These are phyloP conservation scores for Eolophus roseicapilla DNA, from an alignment of 2,113 vertebrate genomes.

Conservation along the genomic window DNA sequence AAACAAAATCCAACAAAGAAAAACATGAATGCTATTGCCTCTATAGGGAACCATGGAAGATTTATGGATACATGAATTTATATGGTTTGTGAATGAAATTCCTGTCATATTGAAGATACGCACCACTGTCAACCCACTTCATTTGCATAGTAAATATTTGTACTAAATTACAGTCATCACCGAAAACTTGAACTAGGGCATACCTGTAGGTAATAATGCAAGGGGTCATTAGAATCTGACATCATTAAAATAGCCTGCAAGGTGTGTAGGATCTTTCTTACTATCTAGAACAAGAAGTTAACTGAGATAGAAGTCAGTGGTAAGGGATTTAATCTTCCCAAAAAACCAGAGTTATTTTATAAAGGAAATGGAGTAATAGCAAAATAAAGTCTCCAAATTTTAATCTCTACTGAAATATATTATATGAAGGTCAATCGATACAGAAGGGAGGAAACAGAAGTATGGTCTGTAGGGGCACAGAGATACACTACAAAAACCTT, in stretches of 20 bases:
- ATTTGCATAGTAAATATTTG: not conserved
- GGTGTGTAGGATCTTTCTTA: not conserved
- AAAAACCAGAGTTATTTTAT: not conserved
- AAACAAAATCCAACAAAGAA: not conserved
- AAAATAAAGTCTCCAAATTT: constrained; percentile 31
- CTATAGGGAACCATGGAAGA: not conserved
- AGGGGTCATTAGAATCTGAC: not conserved
- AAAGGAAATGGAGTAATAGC: not conserved
- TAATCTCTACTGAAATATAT: not conserved
- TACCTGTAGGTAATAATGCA: not conserved
- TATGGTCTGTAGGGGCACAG: not conserved
- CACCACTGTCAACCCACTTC: not conserved
- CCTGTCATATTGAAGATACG: not conserved
- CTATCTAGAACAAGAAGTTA: not conserved
- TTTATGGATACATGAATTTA: not conserved
- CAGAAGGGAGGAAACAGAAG: not conserved
- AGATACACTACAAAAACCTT: not conserved
- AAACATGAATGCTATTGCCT: not conserved
- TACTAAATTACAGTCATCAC: not conserved
- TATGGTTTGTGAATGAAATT: not conserved
- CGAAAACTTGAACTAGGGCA: not conserved
- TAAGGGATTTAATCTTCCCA: not conserved
- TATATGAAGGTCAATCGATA: not conserved
- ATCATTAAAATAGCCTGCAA: not conserved
- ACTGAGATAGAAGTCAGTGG: not conserved